These are phyloP conservation scores for Drosophila mimica DNA, from an alignment of 2,888 invertebrate genomes.

Conservation along the genomic window DNA sequence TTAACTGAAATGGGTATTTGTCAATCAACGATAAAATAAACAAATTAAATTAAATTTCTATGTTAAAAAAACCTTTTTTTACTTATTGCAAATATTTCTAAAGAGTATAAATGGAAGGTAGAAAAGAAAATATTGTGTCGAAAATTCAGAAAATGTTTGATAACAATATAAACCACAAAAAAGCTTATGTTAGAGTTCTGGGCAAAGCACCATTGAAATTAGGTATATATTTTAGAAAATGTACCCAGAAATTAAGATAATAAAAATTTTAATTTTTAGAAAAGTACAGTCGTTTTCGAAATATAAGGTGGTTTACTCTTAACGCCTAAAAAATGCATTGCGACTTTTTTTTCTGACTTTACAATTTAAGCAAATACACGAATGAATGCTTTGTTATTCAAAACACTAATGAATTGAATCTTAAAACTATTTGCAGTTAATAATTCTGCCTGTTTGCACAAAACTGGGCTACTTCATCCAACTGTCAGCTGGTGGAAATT, in stretches of 20 bases:
- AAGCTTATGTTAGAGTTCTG: neutral
- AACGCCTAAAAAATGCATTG: neutral
- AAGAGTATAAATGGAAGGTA: neutral
- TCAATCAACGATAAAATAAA: neutral
- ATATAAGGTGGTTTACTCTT: neutral
- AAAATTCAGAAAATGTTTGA: neutral
- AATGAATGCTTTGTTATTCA: conserved; percentile 2
- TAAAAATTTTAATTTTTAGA: neutral
- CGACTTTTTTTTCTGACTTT: neutral
- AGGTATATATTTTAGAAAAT: neutral
- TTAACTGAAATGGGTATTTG: neutral
- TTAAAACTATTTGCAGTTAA: conserved; percentile 63
- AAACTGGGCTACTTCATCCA: conserved; percentile 14
- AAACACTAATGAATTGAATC: conserved; percentile 55
- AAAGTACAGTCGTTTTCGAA: neutral
- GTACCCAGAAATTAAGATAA: neutral
- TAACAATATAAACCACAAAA: neutral
- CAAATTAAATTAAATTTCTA: neutral
- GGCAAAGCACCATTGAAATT: neutral
- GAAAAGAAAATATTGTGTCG: neutral
- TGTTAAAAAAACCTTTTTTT: neutral
- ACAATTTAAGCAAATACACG: neutral
- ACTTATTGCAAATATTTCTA: neutral
- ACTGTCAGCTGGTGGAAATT: conserved; percentile 28
- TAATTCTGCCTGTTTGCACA: conserved; percentile 36